Conservation (phyloP, 2,888 invertebrate genomes). For the Cephus pulcher region DNA sequence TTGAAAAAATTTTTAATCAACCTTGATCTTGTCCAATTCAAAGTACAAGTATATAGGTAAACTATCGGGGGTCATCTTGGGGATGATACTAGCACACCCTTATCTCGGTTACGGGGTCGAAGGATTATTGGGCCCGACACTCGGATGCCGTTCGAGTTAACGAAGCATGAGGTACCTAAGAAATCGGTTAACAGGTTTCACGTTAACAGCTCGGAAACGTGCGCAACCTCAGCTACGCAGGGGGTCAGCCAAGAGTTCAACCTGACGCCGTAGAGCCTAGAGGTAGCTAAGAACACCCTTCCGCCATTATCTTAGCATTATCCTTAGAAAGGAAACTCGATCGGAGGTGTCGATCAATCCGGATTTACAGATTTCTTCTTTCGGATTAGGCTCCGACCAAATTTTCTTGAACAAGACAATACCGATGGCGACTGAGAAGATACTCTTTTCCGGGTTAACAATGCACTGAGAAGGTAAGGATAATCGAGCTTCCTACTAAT, state of each 20-base stretch:
- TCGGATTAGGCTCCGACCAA: conserved; percentile 20
- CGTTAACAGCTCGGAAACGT: conserved; percentile 27
- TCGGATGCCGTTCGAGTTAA: conserved; percentile 19
- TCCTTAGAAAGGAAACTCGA: conserved; percentile 28
- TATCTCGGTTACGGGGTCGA: too few species aligned
- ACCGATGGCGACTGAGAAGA: not conserved
- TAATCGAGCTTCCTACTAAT: conserved; percentile 35
- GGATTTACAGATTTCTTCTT: conserved; percentile 26
- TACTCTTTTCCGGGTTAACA: not conserved
- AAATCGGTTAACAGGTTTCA: conserved; percentile 37
- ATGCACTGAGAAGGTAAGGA: conserved; percentile 17
- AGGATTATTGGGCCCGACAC: too few species aligned
- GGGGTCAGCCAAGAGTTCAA: not conserved
- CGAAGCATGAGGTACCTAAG: conserved; percentile 11
- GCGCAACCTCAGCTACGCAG: conserved; percentile 14
- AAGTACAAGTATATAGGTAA: too few species aligned
- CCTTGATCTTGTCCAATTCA: too few species aligned
- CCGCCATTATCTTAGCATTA: conserved; percentile 27
- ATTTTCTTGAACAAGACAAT: too few species aligned
- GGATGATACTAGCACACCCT: too few species aligned
- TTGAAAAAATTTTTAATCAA: too few species aligned
- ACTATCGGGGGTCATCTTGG: too few species aligned
- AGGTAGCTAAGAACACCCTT: conserved; percentile 25
- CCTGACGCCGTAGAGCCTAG: conserved; percentile 21
- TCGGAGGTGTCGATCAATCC: conserved; percentile 34